Percentiles rank a stretch among this genome's conserved stretches.
Evolutionary conservation across 1,140 invertebrate genomes (phyloP).

Genomic region (Neuroterus valhalla): DNA sequence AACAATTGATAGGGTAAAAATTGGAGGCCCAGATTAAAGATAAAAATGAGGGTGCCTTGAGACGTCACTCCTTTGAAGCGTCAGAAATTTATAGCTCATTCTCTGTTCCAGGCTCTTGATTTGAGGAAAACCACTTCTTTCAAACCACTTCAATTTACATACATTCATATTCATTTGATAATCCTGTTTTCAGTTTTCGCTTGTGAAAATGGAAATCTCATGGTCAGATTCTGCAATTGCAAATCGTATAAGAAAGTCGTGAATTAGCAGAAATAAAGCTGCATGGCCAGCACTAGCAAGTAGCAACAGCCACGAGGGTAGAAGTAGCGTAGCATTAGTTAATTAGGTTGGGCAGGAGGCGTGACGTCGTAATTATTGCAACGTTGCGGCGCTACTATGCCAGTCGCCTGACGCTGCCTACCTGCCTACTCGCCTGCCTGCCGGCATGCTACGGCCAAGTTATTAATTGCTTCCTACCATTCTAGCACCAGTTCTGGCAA

Average conservation of each 20-base stretch:
- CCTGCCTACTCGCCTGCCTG: slow-evolving; percentile 48
- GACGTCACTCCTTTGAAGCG: too few species aligned
- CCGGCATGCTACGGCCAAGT: slow-evolving; percentile 66
- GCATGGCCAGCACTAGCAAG: not conserved
- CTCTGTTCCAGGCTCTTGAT: too few species aligned
- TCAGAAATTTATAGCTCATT: too few species aligned
- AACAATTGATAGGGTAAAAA: too few species aligned
- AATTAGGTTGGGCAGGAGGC: slow-evolving; percentile 70
- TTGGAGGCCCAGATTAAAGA: too few species aligned
- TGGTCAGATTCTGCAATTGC: not conserved
- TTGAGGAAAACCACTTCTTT: too few species aligned
- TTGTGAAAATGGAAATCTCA: too few species aligned
- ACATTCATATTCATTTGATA: too few species aligned
- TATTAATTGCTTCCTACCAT: slow-evolving; percentile 73
- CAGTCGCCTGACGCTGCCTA: slow-evolving; percentile 49
- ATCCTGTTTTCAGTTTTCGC: too few species aligned
- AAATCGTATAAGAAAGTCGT: slow-evolving; percentile 14
- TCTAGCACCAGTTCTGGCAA: slow-evolving; percentile 51
- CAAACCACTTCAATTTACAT: too few species aligned
- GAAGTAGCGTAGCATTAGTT: slow-evolving; percentile 63
- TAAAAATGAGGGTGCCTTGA: too few species aligned
- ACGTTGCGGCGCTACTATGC: slow-evolving; percentile 53
- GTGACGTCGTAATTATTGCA: slow-evolving; percentile 72
- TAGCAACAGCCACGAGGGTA: slow-evolving; percentile 11
- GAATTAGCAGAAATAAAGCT: slow-evolving; percentile 29